Conservation (phyloP, 1,140 invertebrate genomes). For the Melanaphis sacchari region DNA sequence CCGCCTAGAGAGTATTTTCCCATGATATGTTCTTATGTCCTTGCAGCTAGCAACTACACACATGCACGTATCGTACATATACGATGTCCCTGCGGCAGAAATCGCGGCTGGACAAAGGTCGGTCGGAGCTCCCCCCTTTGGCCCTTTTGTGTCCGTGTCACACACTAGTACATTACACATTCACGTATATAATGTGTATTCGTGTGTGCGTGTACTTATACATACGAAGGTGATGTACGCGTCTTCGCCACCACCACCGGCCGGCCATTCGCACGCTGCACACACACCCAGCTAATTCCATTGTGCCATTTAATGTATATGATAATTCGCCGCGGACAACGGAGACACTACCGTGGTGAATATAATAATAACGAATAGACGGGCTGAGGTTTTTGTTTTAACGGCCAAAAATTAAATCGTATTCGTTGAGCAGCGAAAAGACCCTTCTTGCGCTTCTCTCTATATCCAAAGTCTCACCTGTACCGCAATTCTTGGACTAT, state of each 20-base stretch:
- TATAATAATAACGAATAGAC: constrained; percentile 28
- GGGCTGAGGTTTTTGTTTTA: constrained; percentile 40
- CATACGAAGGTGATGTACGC: not conserved
- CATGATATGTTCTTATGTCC: constrained; percentile 54
- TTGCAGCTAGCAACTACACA: constrained; percentile 12
- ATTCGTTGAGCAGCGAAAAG: constrained; percentile 14
- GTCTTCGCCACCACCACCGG: constrained; percentile 54
- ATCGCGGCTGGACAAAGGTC: constrained; percentile 56
- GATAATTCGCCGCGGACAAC: constrained; percentile 36
- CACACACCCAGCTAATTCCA: constrained; percentile 38
- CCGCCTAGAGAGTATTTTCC: constrained; percentile 52
- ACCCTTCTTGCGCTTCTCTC: not conserved
- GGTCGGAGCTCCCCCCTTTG: constrained; percentile 21
- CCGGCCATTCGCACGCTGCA: constrained; percentile 47
- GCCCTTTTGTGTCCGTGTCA: constrained; percentile 45
- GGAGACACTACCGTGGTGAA: constrained; percentile 12
- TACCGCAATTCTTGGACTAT: not conserved
- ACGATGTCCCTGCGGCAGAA: constrained; percentile 53
- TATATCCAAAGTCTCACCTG: not conserved
- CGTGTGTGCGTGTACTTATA: not conserved
- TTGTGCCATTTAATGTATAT: constrained; percentile 2
- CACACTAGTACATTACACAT: not conserved
- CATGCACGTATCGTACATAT: not conserved
- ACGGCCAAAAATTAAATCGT: constrained; percentile 35
- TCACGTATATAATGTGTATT: not conserved